Base-by-base conservation (phyloP, 2,797 vertebrate genomes). In the Acanthurus tractus region DNA sequence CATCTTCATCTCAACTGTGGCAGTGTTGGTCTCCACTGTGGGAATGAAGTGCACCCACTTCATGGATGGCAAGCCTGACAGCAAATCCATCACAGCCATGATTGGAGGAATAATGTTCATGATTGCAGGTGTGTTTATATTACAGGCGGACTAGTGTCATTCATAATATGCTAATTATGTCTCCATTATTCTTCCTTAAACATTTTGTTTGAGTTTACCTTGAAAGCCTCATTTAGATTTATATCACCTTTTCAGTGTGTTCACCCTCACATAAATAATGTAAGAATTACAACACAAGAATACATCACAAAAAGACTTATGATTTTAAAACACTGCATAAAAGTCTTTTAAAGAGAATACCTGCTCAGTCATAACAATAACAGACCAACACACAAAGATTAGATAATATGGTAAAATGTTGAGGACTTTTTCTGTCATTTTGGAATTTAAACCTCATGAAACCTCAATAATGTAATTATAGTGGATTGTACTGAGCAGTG, bases 1-100 rank as follows among this genome's bases (percentile, higher is more conserved):
- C 48, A 95, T 98, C 55, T 79, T 97, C 20, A 49, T 98, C 70
- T 96, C 96, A 4, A 81, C 94, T 1, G 53, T 97, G 0, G 96
- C 89, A 0, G 56, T 95, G 10, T 80, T 97, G n/a, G 85, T 97
- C 62, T 91, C 96, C 64, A 91, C 93, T 0, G 62, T 94, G 13
- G 97, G 98, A 6, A 97, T 99, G 96, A 97, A 98, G 66, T 99
- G 97, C 84, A 97, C 97, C 79, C 97, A 91, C 67, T 98, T 96
- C 74, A 84, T 97, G 91, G 97, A 97, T 1, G 94, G 91, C 0
- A 94, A 93, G 7, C 79, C 94, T 7, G 83, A 90, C 25, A 93
- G 91, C 83, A 99, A 99, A 88, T 93, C 94, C 82, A 74, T 78
- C 5, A 94, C 95, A 79, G 95, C 96, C 14, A 86, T 96, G 73